A percentile compares a stretch with the other conserved stretches of the same genome.
These are phyloP conservation scores for Petrolisthes manimaculis DNA, from an alignment of 2,888 invertebrate genomes.

Conservation along the genomic window DNA sequence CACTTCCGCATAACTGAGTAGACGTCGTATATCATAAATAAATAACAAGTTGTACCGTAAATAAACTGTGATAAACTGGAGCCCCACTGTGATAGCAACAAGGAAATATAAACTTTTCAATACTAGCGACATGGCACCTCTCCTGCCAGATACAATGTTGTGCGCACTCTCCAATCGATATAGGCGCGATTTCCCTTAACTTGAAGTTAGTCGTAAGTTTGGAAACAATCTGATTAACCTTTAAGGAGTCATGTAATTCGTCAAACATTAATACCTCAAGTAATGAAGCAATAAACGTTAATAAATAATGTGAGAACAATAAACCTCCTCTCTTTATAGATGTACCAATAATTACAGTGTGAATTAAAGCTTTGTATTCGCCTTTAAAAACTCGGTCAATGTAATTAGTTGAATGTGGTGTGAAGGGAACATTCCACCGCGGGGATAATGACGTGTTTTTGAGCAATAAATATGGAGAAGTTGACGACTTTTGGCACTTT, in stretches of 20 bases:
- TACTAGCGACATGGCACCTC: conserved; percentile 46
- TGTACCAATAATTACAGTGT: too few relatives aligned
- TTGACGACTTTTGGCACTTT: conserved; percentile 18
- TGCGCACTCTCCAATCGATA: conserved; percentile 57
- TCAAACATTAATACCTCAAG: conserved; percentile 1
- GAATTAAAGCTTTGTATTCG: too few relatives aligned
- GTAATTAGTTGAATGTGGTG: too few relatives aligned
- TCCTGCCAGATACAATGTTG: conserved; percentile 21
- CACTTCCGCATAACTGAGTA: neutral
- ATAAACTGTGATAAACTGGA: neutral
- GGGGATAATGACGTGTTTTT: too few relatives aligned
- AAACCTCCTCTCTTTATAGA: too few relatives aligned
- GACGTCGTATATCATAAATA: neutral
- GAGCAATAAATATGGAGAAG: neutral
- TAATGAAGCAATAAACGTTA: neutral
- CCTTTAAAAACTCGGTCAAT: too few relatives aligned
- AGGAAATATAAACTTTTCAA: conserved; percentile 45
- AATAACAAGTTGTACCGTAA: neutral
- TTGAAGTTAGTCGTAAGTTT: conserved; percentile 58
- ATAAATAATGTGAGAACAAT: too few relatives aligned
- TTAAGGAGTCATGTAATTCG: conserved; percentile 25
- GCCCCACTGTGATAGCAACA: neutral
- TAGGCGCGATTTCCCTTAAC: conserved; percentile 60
- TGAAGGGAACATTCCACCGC: too few relatives aligned
- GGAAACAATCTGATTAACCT: conserved; percentile 57